Evolutionary conservation across 2,888 invertebrate species (phyloP), one percentile per base, ranked within the genome.

Genomic region (Dynastes maya): DNA sequence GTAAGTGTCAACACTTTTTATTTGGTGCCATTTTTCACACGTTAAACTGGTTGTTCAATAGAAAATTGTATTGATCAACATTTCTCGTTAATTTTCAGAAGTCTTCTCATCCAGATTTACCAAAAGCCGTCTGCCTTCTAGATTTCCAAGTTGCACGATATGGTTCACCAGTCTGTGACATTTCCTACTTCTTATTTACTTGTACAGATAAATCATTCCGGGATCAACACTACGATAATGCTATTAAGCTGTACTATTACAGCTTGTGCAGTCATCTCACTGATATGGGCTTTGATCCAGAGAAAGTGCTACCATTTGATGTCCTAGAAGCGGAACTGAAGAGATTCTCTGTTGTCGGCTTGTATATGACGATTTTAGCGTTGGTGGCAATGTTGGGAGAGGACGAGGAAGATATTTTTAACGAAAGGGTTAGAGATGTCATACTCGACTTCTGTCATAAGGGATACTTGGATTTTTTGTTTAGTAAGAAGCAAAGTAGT

Each of bases 171-270:
- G 85, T 81, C 2, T 77, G 83, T 22, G 88, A 88, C 76, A 78
- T 88, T 61, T 77, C 83, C 2, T 86, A 87, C 77, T 82, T 86
- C 78, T 72, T 88, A 11, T 87, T 84, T 78, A 85, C 85, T 3
- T 85, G 84, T 74, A 84, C 85, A 13, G 80, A 83, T 22, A 82
- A 83, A 32, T 80, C 84, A 11, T 78, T 85, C 27, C 83, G 87
- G 3, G 79, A 82, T 27, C 65, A 82, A 65, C 80, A 85, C 68
- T 87, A 81, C 58, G 82, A 86, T 22, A 77, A 83, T 6, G 51
- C 87, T 6, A 67, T 88, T 5, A 76, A 83, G 27, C 78, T 82
- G 40, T 88, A 88, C 79, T 83, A 87, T 79, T 76, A 84, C 53
- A 81, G 84, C 0, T 77, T 87, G 29, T 80, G 80, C 3, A 80